Evolutionary conservation across 2,113 vertebrate genomes (phyloP).

Genomic region (Zootoca vivipara): DNA sequence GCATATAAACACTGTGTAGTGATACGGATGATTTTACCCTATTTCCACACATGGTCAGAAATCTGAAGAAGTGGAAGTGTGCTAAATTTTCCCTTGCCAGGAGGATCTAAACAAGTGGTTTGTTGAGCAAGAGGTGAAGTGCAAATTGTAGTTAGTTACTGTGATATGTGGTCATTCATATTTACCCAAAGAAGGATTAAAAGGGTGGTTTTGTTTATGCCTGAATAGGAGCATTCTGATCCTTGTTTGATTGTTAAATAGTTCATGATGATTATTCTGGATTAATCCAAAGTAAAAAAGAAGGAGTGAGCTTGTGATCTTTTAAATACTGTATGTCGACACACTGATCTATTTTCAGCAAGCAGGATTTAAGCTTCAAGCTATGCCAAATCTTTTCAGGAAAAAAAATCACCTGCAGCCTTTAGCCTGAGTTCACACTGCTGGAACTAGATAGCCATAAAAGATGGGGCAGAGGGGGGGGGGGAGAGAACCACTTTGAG

Average conservation of each 20-base stretch:
- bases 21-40: not conserved
- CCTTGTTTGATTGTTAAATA: not conserved
- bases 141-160: not conserved
- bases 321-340: not conserved
- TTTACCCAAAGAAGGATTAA: not conserved
- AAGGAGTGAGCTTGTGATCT: not conserved
- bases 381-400: not conserved
- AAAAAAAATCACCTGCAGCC: not conserved
- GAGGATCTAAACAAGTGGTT: not conserved
- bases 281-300: not conserved
- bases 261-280: not conserved
- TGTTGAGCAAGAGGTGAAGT: not conserved
- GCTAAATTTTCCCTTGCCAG: not conserved
- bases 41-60: not conserved
- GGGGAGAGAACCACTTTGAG: too few relatives aligned
- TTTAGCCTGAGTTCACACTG: not conserved
- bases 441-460: not conserved
- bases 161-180: not conserved
- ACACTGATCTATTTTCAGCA: not conserved
- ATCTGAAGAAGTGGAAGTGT: not conserved
- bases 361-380: not conserved
- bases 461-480: not conserved
- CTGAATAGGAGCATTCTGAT: not conserved
- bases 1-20: not conserved
- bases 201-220: not conserved